Conservation (phyloP, 2,113 vertebrate species). For the Indicator maculatus region DNA sequence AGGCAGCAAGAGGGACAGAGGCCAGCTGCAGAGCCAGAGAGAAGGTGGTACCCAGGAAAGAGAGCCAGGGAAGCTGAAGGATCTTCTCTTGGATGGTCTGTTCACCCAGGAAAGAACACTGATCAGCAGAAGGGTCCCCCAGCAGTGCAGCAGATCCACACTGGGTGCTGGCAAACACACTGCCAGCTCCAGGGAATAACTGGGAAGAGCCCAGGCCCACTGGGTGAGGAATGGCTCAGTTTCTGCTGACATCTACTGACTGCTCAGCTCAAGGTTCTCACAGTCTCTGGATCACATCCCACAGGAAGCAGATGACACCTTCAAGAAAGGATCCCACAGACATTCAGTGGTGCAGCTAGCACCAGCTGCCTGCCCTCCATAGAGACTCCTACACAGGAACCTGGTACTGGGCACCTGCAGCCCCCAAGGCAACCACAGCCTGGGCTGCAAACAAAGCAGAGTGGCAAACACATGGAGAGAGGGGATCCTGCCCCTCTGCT, state of each 20-base stretch:
- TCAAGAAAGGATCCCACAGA: background rate
- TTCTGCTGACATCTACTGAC: constrained; percentile 36
- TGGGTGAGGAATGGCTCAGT: background rate
- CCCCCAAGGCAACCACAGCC: too few relatives aligned
- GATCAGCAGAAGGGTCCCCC: background rate
- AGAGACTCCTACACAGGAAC: background rate
- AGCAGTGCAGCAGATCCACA: background rate
- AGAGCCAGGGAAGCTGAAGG: background rate
- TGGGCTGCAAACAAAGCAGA: too few relatives aligned
- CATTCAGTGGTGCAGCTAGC: background rate
- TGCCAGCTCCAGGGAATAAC: background rate
- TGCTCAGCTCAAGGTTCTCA: background rate
- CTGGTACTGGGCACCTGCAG: too few relatives aligned
- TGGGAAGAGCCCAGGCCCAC: background rate
- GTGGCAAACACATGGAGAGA: too few relatives aligned
- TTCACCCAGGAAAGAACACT: background rate
- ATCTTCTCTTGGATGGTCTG: background rate
- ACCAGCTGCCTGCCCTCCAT: too few relatives aligned
- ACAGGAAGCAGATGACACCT: background rate
- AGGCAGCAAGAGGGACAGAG: background rate
- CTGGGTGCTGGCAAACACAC: background rate
- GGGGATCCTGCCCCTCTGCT: too few relatives aligned
- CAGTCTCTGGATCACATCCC: background rate
- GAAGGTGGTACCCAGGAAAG: background rate
- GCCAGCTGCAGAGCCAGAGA: background rate